Conservation (phyloP, 2,113 vertebrate genomes). For the Podocnemis expansa region DNA sequence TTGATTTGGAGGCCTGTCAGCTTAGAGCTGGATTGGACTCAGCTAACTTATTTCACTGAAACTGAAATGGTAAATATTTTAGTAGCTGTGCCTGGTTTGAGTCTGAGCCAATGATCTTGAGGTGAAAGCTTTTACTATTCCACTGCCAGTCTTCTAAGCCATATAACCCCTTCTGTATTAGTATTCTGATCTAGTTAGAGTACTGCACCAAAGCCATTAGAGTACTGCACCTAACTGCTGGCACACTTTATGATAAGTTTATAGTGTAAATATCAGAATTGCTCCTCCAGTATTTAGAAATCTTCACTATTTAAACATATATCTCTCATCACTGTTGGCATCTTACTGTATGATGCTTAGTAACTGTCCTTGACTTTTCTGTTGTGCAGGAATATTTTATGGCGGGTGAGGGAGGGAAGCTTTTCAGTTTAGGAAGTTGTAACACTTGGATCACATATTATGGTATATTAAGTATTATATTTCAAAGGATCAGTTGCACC, state of each 20-base stretch:
- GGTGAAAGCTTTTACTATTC: not conserved
- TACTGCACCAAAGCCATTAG: not conserved
- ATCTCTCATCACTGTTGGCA: not conserved
- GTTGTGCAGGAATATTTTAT: not conserved
- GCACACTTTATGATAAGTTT: not conserved
- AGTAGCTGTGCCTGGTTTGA: not conserved
- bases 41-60: not conserved
- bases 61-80: not conserved
- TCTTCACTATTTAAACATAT: not conserved
- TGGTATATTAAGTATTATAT: not conserved
- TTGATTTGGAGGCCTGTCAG: not conserved
- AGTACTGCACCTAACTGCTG: not conserved
- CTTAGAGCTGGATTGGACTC: not conserved
- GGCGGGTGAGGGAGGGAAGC: not conserved
- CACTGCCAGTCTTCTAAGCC: not conserved
- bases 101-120: not conserved
- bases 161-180: not conserved
- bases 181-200: not conserved
- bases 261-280: not conserved
- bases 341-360: not conserved
- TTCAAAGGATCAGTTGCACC: not conserved
- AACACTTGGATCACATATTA: not conserved
- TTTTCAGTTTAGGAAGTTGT: not conserved
- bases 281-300: not conserved
- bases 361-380: not conserved